Percentiles rank a stretch among this genome's conserved stretches.
phyloP scores from a whole-genome alignment of 2,888 invertebrate species.

The Cheilosia pagana region DNA sequence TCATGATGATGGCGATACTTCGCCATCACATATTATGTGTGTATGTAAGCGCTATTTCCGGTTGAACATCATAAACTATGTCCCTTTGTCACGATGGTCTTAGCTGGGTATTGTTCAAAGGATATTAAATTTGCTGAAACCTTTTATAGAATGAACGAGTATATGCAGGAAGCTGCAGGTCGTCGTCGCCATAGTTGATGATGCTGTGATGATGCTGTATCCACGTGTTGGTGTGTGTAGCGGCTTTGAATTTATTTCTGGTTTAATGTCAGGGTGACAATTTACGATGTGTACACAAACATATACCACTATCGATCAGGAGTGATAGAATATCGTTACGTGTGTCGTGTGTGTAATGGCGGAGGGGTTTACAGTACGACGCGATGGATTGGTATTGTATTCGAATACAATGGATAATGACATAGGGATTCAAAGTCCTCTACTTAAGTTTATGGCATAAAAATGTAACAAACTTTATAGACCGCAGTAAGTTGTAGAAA shows the following conservation, averaged over 20 bases:
- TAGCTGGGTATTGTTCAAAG: neutral
- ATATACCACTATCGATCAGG: slow-evolving; percentile 22
- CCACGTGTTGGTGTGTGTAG: neutral
- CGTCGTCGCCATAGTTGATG: neutral
- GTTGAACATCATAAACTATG: slow-evolving; percentile 17
- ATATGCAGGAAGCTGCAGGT: neutral
- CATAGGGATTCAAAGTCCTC: no score
- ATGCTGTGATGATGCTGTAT: neutral
- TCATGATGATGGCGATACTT: neutral
- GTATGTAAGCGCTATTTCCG: neutral
- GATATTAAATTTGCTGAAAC: slow-evolving; percentile 18
- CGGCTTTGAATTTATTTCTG: slow-evolving; percentile 27
- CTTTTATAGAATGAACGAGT: neutral
- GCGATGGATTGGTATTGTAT: no score
- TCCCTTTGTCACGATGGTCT: neutral
- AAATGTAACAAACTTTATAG: no score
- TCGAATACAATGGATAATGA: no score
- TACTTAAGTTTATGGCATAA: no score
- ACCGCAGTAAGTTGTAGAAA: no score
- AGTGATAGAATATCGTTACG: slow-evolving; percentile 16
- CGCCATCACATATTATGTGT: neutral
- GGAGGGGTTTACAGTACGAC: slow-evolving; percentile 2
- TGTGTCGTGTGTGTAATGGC: no score
- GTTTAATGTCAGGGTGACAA: slow-evolving; percentile 34
- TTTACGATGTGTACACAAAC: slow-evolving; percentile 17